Evolutionary conservation across 2,113 vertebrate species (phyloP).

Genomic region (Agapornis roseicollis): DNA sequence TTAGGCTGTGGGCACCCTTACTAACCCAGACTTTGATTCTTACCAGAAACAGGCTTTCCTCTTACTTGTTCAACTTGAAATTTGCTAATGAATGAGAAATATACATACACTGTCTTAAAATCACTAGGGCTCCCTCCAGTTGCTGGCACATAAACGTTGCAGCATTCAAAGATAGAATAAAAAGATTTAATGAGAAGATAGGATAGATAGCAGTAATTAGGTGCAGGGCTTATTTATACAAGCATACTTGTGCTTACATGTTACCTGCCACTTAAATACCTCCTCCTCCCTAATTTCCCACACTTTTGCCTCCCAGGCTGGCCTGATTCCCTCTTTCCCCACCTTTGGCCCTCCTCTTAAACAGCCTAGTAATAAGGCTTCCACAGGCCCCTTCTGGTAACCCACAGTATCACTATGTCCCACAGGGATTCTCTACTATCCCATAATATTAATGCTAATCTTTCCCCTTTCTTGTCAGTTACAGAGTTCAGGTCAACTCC

Average conservation of each 20-base stretch:
- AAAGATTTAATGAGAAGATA: neutral
- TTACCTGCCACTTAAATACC: fast-evolving
- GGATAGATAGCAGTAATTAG: neutral
- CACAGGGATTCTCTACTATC: neutral
- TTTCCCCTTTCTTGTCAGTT: neutral
- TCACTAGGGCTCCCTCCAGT: neutral
- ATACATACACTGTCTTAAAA: neutral
- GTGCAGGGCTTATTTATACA: neutral
- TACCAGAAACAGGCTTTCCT: neutral
- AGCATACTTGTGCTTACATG: neutral
- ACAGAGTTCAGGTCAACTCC: neutral
- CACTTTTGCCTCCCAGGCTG: neutral
- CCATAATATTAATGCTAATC: neutral
- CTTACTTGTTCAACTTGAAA: neutral
- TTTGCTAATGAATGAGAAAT: neutral
- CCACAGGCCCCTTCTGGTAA: neutral
- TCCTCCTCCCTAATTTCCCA: neutral
- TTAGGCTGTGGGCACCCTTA: neutral
- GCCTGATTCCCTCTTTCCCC: neutral
- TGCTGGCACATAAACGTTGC: neutral
- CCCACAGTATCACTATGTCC: fast-evolving
- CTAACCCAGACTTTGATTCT: neutral
- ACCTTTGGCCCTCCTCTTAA: neutral
- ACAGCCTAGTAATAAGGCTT: neutral
- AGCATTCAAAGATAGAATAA: neutral